Base-by-base conservation (phyloP, 1,140 invertebrate species). In the Zaprionus africanus region DNA sequence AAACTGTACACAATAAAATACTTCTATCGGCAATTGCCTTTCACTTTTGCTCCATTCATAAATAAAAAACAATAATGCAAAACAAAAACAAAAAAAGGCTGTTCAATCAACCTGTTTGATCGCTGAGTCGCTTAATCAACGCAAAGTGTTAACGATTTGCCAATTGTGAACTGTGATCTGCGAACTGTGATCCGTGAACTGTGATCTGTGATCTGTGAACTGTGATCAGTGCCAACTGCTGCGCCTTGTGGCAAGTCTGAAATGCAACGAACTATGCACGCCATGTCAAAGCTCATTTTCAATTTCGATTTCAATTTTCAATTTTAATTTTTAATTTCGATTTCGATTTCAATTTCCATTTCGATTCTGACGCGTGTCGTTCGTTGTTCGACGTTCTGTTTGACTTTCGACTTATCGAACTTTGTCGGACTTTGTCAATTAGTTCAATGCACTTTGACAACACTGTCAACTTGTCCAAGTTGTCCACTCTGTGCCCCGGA, bases 101-200 rank as follows among this genome's bases (percentile, higher is more conserved):
- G 69, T 56, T 72, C 70, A 73, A 58, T 73, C 70, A 73, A 73
- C 70, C 70, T 73, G 70, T 51, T 43, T 71, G 62, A 70, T 58
- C 65, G 36, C 15, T 60, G 22, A 19, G 26, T 51, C n/a, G 38
- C 17, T 56, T 19, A 28, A 36, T 11, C 28, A 36, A 28, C 28
- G 34, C 19, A 57, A 60, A 69, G 66, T 61, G 56, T 67, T 67
- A 67, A 67, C 54, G 41, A 43, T 43, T 43, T 17, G 41, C n/a
- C n/a, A 17, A 43, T n/a, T 9, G 41, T 41, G 38, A 41, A n/a
- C 38, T 41, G 38, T 43, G 41, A 43, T 7, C 41, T 17, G n/a
- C 3, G 41, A 43, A n/a, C 38, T 41, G 22, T 22, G 22, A 22
- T 22, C 22, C 22, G 38, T n/a, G 13, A 41, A 17, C 41, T 43